phyloP scores from a whole-genome alignment of 2,888 invertebrate genomes.

The Teleogryllus oceanicus region DNA sequence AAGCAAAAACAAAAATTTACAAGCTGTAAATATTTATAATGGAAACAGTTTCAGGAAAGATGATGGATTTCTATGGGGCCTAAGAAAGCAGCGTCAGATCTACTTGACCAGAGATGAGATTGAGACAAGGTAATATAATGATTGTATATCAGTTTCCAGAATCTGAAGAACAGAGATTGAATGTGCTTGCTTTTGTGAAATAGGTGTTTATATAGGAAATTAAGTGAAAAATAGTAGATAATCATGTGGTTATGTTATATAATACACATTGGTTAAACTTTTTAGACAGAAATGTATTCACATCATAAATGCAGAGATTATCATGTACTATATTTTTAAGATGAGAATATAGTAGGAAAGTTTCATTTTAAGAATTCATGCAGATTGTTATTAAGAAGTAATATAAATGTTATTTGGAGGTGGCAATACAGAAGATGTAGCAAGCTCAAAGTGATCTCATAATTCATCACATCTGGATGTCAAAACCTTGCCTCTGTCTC shows the following conservation, averaged over 20 bases:
- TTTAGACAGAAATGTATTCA: too few species aligned
- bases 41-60: background rate
- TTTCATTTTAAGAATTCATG: too few species aligned
- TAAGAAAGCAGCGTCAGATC: constrained; percentile 1
- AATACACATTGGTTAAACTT: too few species aligned
- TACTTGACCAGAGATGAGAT: background rate
- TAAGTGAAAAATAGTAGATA: too few species aligned
- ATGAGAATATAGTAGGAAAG: too few species aligned
- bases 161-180: background rate
- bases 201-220: too few species aligned
- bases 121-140: background rate
- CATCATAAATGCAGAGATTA: too few species aligned
- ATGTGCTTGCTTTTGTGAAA: background rate
- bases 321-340: too few species aligned
- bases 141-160: background rate
- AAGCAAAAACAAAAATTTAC: background rate
- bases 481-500: background rate
- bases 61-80: background rate
- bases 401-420: too few species aligned
- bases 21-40: background rate
- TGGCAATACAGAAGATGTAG: too few species aligned
- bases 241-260: too few species aligned
- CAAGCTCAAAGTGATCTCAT: background rate
- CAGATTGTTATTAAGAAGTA: too few species aligned
- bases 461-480: background rate